Evolutionary conservation across 2,888 invertebrate species (phyloP), one percentile per base, ranked within the genome.

Genomic region (Muscina levida): DNA sequence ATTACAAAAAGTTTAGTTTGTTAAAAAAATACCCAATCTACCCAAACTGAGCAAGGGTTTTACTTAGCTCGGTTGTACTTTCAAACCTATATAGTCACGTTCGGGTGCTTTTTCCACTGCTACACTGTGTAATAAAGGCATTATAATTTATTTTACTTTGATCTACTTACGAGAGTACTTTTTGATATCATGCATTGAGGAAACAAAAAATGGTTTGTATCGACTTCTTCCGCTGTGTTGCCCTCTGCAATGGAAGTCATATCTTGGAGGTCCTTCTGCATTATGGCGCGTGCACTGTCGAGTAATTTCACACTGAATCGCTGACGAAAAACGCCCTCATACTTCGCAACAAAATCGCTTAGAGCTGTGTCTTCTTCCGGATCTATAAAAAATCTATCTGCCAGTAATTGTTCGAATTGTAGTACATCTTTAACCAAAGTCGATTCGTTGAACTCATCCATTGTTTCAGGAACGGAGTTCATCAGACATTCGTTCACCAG

Each of bases 251-350:
- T 91, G 10, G 92, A 90, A 87, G 93, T 92, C 84, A 94, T 94
- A 82, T 94, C 93, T 88, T 97, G 96, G 70, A 97, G 92, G 89
- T 97, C 96, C 86, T 95, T 95, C 71, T 93, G 92, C 93, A 97
- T 96, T 57, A 97, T 93, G 78, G 90, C 91, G 44, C 94, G 91
- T 0, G 97, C 96, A 66, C 91, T 92, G 73, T 93, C 92, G 72
- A 95, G 89, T 82, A 95, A 94, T 83, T 94, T 93, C 85, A 94
- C 93, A 83, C 95, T 95, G 70, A 95, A 94, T 85, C 95, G 95
- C 86, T 95, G 93, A 39, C 95, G 94, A 89, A 95, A 97, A 39
- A 95, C 90, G 4, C 93, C 91, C 87, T 96, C 95, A 75, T 96
- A 93, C 88, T 96, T 94, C 26, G 93, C 92, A 1, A 94, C 93